phyloP scores from a whole-genome alignment of 2,797 vertebrate species.

The Kryptopterus vitreolus region DNA sequence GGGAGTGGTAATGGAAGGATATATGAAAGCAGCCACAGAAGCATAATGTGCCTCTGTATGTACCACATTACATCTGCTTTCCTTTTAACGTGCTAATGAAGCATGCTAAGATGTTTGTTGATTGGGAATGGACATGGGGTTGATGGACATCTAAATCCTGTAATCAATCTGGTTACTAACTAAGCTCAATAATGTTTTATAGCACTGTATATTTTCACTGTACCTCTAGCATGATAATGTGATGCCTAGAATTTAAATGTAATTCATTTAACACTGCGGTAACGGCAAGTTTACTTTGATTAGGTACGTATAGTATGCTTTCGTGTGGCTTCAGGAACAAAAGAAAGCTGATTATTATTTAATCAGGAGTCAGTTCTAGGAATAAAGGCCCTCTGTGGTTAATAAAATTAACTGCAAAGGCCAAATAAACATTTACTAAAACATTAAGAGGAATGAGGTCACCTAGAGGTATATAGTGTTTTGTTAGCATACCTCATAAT shows the following conservation, averaged over 20 bases:
- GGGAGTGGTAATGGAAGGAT: constrained; percentile 53
- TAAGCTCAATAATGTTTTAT: constrained; percentile 1
- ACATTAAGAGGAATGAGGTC: constrained; percentile 33
- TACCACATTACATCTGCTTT: constrained; percentile 48
- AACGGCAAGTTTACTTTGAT: background rate
- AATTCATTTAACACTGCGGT: constrained; percentile 21
- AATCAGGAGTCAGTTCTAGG: background rate
- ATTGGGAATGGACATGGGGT: constrained; percentile 34
- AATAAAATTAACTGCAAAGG: background rate
- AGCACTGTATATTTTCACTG: constrained; percentile 37
- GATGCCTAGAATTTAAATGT: constrained; percentile 7
- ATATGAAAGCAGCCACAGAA: constrained; percentile 42
- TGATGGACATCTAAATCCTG: constrained; percentile 22
- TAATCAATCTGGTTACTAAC: constrained; percentile 31
- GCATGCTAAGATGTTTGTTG: constrained; percentile 37
- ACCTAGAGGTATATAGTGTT: background rate
- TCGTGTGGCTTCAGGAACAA: background rate
- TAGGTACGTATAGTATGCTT: constrained; percentile 14
- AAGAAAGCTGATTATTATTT: background rate
- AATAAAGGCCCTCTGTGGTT: background rate
- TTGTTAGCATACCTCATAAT: constrained; percentile 31
- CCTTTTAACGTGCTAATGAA: constrained; percentile 52
- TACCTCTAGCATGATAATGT: constrained; percentile 7
- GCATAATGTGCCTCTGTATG: constrained; percentile 62
- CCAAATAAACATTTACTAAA: constrained; percentile 15